Percentiles rank a stretch among this genome's conserved stretches.
phyloP scores from a whole-genome alignment of 2,888 invertebrate genomes.

The Thymelicus lineola region DNA sequence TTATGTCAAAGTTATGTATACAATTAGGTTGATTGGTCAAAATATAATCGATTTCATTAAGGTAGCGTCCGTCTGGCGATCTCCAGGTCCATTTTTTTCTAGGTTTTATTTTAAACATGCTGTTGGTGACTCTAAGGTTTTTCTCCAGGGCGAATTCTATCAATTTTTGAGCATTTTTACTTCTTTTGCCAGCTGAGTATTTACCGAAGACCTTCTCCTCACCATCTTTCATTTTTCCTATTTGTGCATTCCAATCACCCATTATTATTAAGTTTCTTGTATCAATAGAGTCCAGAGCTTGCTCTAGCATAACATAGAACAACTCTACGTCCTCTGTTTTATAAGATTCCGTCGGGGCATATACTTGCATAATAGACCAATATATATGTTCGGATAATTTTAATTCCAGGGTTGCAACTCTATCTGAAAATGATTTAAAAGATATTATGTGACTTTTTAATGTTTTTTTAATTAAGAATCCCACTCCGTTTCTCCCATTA shows the following conservation, averaged over 20 bases:
- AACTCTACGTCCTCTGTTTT: conserved; percentile 33
- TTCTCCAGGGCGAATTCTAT: conserved; percentile 25
- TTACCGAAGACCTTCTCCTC: conserved; percentile 38
- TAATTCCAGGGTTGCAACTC: conserved; percentile 41
- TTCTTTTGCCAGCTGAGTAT: conserved; percentile 39
- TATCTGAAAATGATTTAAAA: conserved; percentile 39
- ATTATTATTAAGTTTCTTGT: conserved; percentile 33
- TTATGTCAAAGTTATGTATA: conserved; percentile 19
- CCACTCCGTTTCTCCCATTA: conserved; percentile 42
- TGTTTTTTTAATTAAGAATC: conserved; percentile 43
- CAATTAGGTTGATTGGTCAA: conserved; percentile 18
- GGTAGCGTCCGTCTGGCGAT: conserved; percentile 27
- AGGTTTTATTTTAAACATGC: conserved; percentile 21
- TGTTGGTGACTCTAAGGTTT: conserved; percentile 24
- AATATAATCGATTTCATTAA: conserved; percentile 31
- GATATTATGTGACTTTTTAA: conserved; percentile 33
- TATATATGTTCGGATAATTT: conserved; percentile 5
- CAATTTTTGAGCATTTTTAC: conserved; percentile 33
- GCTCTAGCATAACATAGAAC: conserved; percentile 29
- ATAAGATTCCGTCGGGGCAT: conserved; percentile 38
- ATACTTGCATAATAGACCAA: conserved; percentile 37
- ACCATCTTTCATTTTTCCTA: conserved; percentile 32
- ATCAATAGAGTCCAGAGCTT: conserved; percentile 26
- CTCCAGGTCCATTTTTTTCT: conserved; percentile 32
- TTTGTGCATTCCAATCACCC: conserved; percentile 33